Evolutionary conservation across 2,113 vertebrate genomes (phyloP), one percentile per base, ranked within the genome.

Genomic region (Cyprinus carpio): DNA sequence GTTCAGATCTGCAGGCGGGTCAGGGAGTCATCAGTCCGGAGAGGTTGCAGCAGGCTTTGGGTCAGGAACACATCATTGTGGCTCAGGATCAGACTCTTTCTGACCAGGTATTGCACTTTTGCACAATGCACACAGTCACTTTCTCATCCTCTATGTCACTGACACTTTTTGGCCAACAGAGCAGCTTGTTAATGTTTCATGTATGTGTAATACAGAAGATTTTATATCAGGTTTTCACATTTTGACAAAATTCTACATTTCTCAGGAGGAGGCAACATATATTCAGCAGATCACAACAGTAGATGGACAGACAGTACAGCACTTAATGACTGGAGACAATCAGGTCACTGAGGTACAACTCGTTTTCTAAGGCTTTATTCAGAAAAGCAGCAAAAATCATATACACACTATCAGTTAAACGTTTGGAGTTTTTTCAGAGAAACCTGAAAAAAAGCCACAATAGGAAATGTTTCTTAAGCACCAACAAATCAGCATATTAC

Each of bases 261-360:
- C 83, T 87, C 93, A 99, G 97, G 97, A 98, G 90, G 97, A 99
- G 84, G 95, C 96, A 3, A 86, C 97, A 0, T 99, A 98, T 84
- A 99, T 99, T 91, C 98, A 99, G 89, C 98, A 99, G 91, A 98
- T 99, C 85, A 97, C 97, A 0, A 98, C 97, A 0, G 96, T 97
- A 0, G 97, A 99, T 0, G 97, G 98, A 10, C 97, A 98, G 92
- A 98, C 96, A 0, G 96, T 99, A 18, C 98, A 98, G 93, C 98
- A 99, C 84, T 93, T 99, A 71, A 96, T 99, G 91, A 96, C 97
- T 0, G 95, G 96, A 3, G 97, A 99, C 83, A 99, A 96, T 92
- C 97, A 99, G 94, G 96, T 99, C 72, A 93, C 93, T 6, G 88
- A 92, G 89, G 89, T 91, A 84, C 25, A 34, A 18, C 69, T 51